Evolutionary conservation across 2,797 vertebrate genomes (phyloP), one percentile per base, ranked within the genome.

Genomic region (Diglossa cyanea): DNA sequence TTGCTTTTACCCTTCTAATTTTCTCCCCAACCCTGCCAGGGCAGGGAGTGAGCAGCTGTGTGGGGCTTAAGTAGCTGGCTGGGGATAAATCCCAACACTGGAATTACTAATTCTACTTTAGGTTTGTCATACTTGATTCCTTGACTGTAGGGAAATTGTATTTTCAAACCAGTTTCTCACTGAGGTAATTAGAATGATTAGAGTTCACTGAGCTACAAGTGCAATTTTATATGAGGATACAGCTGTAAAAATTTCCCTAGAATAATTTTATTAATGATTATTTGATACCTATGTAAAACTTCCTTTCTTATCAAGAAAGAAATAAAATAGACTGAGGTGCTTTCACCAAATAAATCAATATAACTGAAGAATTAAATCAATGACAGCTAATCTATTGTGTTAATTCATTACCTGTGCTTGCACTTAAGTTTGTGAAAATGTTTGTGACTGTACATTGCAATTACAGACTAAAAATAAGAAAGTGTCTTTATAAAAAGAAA

Each of bases 1-100:
- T 71, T 55, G 6, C 12, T 79, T 30, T 61, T n/a, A 39, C 5
- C 7, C 10, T 78, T 63, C 12, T 20, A 18, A 10, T 40, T 48
- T 45, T 55, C 8, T 40, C 8, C 4, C 21, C 3, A 1, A 7
- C 5, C 7, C 7, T 71, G 8, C 17, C 0, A 0, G 16, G 63
- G 25, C 6, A 18, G n/a, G 11, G 40, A 54, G 12, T 5, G 10
- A 51, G 13, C 11, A 17, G 25, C 15, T 47, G 3, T 16, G 14
- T 51, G 25, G 8, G 10, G 25, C 14, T 70, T 18, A 9, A 9
- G n/a, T 7, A 48, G 7, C 18, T 25, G 40, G 16, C 18, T 71
- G 16, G 18, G 18, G 11, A 30, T 62, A 81, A 81, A 72, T 53
- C 50, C 30, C 7, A 28, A 28, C 24, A 10, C 2, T 70, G 17